Evolutionary conservation across 2,888 invertebrate species (phyloP).

Genomic region (Caenorhabditis panamensis): DNA sequence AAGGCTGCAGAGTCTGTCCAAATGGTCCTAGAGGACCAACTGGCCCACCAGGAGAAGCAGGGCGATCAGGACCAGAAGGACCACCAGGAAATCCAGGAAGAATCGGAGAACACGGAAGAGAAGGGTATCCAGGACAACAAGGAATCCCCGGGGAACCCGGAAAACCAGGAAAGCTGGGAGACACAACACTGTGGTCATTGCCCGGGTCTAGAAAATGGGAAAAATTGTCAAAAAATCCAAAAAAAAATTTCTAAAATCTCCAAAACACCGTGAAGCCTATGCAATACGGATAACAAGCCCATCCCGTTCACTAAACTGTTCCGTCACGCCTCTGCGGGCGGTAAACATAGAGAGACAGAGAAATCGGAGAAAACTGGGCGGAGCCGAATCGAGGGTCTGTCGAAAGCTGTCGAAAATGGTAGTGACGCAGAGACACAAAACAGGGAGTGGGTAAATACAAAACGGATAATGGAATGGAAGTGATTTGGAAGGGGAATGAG

Average conservation of each 20-base stretch:
- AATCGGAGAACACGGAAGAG: slow-evolving; percentile 71
- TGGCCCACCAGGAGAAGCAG: slow-evolving; percentile 75
- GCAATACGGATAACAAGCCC: not conserved
- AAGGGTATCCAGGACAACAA: slow-evolving; percentile 74
- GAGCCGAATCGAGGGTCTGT: slow-evolving; percentile 8
- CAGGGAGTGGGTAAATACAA: slow-evolving; percentile 43
- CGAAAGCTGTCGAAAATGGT: not conserved
- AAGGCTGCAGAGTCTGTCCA: slow-evolving; percentile 77
- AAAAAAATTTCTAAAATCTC: not conserved
- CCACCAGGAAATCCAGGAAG: slow-evolving; percentile 73
- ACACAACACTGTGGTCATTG: slow-evolving; percentile 37
- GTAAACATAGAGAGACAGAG: slow-evolving; percentile 17
- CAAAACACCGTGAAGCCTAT: not conserved
- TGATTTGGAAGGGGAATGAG: not conserved
- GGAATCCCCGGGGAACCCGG: slow-evolving; percentile 78
- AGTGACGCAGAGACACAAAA: slow-evolving; percentile 4
- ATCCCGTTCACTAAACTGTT: slow-evolving; percentile 40
- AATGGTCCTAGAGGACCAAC: slow-evolving; percentile 76
- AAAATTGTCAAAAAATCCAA: not conserved
- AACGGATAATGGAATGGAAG: slow-evolving; percentile 33
- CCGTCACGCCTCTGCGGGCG: not conserved
- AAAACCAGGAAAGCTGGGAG: slow-evolving; percentile 72
- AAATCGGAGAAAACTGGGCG: slow-evolving; percentile 35
- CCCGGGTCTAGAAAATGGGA: slow-evolving; percentile 26
- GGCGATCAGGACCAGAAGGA: slow-evolving; percentile 73